Percentiles rank a stretch among this genome's conserved stretches.
Conservation (phyloP, 2,888 invertebrate species). For the Hypomecis atomaria region DNA sequence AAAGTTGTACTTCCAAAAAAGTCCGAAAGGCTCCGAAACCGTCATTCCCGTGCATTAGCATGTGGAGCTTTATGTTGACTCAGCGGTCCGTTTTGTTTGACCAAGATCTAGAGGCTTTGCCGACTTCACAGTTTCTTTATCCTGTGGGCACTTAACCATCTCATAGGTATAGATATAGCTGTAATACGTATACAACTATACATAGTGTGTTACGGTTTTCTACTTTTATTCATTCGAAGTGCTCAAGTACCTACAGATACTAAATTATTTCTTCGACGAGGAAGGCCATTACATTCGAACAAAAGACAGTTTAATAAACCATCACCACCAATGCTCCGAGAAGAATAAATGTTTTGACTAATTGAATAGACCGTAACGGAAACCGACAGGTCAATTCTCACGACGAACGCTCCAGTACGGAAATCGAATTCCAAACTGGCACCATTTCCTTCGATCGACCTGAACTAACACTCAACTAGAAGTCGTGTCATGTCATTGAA, state of each 20-base stretch:
- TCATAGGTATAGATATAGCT: constrained; percentile 5
- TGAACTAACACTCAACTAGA: constrained; percentile 39
- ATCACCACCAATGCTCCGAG: constrained; percentile 39
- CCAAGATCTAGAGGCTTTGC: constrained; percentile 61
- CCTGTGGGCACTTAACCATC: constrained; percentile 58
- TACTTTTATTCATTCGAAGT: constrained; percentile 10
- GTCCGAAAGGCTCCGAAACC: constrained; percentile 44
- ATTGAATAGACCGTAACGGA: constrained; percentile 48
- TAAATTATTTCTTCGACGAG: constrained; percentile 1
- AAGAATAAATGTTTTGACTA: constrained; percentile 46
- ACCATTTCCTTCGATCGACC: constrained; percentile 44
- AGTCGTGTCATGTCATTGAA: constrained; percentile 43
- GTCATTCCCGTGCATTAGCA: constrained; percentile 69
- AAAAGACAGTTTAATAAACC: constrained; percentile 31
- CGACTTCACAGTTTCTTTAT: constrained; percentile 57
- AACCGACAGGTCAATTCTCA: constrained; percentile 41
- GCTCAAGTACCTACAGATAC: not conserved
- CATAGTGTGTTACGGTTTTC: constrained; percentile 49
- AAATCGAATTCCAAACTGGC: constrained; percentile 52
- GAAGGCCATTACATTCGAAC: constrained; percentile 7
- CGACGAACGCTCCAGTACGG: constrained; percentile 45
- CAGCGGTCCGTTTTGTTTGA: constrained; percentile 69
- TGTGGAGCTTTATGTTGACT: constrained; percentile 68
- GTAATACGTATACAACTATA: too few relatives aligned
- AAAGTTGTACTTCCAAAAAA: constrained; percentile 25